Evolutionary conservation across 2,113 vertebrate genomes (phyloP).

Genomic region (Cynopterus brachyotis): DNA sequence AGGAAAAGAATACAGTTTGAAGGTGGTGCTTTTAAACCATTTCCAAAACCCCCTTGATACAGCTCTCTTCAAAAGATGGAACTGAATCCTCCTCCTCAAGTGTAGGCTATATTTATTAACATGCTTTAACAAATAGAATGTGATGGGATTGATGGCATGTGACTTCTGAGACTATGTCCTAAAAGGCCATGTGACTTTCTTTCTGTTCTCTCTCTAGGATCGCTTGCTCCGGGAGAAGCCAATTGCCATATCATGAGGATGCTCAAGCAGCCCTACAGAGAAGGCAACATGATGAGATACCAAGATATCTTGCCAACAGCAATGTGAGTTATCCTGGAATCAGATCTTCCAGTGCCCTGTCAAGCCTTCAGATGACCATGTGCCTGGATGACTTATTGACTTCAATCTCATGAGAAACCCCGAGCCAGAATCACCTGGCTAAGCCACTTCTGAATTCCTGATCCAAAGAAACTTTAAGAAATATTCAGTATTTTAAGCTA

Average conservation of each 20-base stretch:
- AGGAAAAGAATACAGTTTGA: not conserved
- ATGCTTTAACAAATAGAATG: not conserved
- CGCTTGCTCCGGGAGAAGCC: not conserved
- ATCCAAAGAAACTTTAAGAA: not conserved
- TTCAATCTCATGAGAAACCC: not conserved
- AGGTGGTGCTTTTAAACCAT: not conserved
- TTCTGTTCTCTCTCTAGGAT: not conserved
- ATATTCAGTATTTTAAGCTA: not conserved
- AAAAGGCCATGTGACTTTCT: not conserved
- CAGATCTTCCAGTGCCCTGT: not conserved
- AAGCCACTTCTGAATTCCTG: not conserved
- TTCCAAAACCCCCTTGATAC: not conserved
- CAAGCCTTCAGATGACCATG: not conserved
- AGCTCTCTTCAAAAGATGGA: not conserved
- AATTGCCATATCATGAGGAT: not conserved
- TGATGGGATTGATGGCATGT: not conserved
- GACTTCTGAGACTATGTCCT: not conserved
- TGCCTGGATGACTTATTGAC: not conserved
- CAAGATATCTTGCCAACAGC: not conserved
- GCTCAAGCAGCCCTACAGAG: not conserved
- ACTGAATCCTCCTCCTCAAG: not conserved
- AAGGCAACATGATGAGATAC: not conserved
- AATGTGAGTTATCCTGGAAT: not conserved
- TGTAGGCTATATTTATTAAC: not conserved
- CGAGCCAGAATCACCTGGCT: not conserved